A percentile compares a stretch with the other conserved stretches of the same genome.
These are phyloP conservation scores for Acleris laterana DNA, from an alignment of 2,888 invertebrate genomes.

Conservation along the genomic window DNA sequence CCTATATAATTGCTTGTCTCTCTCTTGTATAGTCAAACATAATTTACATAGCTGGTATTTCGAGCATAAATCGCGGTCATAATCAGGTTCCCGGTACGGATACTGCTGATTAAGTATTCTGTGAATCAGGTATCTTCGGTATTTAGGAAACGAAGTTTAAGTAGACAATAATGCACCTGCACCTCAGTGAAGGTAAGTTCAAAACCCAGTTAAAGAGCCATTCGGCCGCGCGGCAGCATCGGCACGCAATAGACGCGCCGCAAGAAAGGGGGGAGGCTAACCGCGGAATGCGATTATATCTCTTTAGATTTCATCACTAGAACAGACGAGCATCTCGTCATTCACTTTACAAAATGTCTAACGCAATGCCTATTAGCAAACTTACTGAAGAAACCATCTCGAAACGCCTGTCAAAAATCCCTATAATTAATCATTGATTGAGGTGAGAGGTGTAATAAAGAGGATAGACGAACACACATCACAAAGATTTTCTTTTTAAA, in stretches of 20 bases:
- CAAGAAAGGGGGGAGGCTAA: constrained; percentile 56
- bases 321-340: constrained; percentile 51
- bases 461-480: too few relatives aligned
- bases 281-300: constrained; percentile 74
- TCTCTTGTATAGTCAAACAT: too few relatives aligned
- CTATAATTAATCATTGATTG: neutral
- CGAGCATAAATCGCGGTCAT: too few relatives aligned
- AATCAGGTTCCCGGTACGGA: too few relatives aligned
- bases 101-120: too few relatives aligned
- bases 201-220: constrained; percentile 54
- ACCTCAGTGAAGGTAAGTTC: constrained; percentile 46
- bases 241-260: constrained; percentile 53
- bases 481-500: too few relatives aligned
- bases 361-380: constrained; percentile 45
- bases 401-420: constrained; percentile 22
- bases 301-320: constrained; percentile 64
- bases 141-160: constrained; percentile 8
- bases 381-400: constrained; percentile 27
- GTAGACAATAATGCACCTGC: constrained; percentile 6
- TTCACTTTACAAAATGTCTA: constrained; percentile 48
- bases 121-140: neutral
- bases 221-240: constrained; percentile 45
- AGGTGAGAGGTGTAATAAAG: too few relatives aligned
- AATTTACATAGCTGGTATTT: too few relatives aligned
- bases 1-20: too few relatives aligned